These are phyloP conservation scores for Potamilus streckersoni DNA, from an alignment of 1,140 invertebrate species.

Conservation along the genomic window DNA sequence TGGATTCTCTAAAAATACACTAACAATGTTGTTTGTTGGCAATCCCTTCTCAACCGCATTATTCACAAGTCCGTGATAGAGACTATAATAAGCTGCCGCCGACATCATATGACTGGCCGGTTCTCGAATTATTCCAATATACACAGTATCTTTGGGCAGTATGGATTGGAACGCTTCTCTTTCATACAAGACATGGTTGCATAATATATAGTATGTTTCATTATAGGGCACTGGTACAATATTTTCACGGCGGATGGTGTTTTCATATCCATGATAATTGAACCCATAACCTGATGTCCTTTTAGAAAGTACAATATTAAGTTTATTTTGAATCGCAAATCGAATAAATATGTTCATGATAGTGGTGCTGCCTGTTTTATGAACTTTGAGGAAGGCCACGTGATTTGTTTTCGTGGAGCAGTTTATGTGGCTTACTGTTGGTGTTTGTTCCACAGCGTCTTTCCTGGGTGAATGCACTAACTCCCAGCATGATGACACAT, in stretches of 20 bases:
- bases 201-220: slow-evolving; percentile 38
- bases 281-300: slow-evolving; percentile 15
- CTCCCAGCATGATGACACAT: too few relatives aligned
- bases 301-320: slow-evolving; percentile 46
- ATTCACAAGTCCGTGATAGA: slow-evolving; percentile 14
- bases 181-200: slow-evolving; percentile 47
- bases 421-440: neutral
- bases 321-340: slow-evolving; percentile 39
- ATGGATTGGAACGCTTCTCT: slow-evolving; percentile 32
- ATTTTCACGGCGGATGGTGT: slow-evolving; percentile 11
- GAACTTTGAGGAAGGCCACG: slow-evolving; percentile 53
- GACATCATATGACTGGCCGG: slow-evolving; percentile 53
- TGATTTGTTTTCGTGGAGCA: slow-evolving; percentile 31
- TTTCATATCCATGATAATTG: slow-evolving; percentile 36
- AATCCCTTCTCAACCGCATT: neutral
- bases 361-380: slow-evolving; percentile 56
- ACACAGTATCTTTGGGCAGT: slow-evolving; percentile 46
- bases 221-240: slow-evolving; percentile 32
- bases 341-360: slow-evolving; percentile 51
- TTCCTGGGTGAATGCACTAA: too few relatives aligned
- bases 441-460: too few relatives aligned
- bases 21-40: slow-evolving; percentile 3
- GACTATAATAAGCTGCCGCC: slow-evolving; percentile 45
- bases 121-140: slow-evolving; percentile 52
- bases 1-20: slow-evolving; percentile 26